phyloP scores from a whole-genome alignment of 2,888 invertebrate species.

The Synanthedon andrenaeformis region DNA sequence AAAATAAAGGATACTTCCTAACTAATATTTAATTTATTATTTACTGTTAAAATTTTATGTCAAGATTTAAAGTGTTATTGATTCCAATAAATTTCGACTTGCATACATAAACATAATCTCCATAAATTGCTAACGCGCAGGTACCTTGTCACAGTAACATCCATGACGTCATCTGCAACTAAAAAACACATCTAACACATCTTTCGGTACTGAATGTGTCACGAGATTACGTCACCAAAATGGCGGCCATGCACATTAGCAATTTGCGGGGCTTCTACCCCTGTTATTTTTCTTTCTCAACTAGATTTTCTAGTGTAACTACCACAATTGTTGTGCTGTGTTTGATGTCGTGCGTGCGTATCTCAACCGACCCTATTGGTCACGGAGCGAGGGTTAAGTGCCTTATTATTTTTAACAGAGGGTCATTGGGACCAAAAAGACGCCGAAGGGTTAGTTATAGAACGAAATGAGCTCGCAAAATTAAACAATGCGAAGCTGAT shows the following conservation, averaged over 20 bases:
- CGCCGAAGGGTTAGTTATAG: neutral
- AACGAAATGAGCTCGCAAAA: neutral
- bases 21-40: too few species aligned
- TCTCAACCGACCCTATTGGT: constrained; percentile 5
- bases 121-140: too few species aligned
- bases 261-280: too few species aligned
- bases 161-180: too few species aligned
- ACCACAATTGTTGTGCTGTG: neutral
- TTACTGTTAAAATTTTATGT: too few species aligned
- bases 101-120: too few species aligned
- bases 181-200: neutral
- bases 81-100: too few species aligned
- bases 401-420: constrained; percentile 14
- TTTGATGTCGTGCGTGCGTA: constrained; percentile 4
- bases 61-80: too few species aligned
- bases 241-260: neutral
- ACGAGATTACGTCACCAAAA: neutral
- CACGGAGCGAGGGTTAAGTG: constrained; percentile 10
- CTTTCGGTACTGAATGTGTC: neutral
- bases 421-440: constrained; percentile 5
- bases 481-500: too few species aligned
- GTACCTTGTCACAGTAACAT: too few species aligned
- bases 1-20: too few species aligned
- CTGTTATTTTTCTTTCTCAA: neutral
- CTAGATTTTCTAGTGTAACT: too few species aligned